Evolutionary conservation across 2,113 vertebrate species (phyloP).

Genomic region (Alligator mississippiensis): DNA sequence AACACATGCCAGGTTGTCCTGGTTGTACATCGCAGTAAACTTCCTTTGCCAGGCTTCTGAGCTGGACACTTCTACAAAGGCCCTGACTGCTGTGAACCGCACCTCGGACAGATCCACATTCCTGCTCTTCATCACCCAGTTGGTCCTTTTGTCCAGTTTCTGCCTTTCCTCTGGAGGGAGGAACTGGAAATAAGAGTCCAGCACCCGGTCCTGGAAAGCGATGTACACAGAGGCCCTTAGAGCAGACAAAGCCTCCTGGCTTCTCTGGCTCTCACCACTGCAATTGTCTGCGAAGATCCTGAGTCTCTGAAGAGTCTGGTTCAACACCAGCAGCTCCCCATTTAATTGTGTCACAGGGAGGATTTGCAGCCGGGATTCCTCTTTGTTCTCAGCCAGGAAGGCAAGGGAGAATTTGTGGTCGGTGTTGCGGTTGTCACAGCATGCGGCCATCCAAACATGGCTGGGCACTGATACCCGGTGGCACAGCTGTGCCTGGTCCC

Average conservation of each 20-base stretch:
- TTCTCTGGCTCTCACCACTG: background rate
- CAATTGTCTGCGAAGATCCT: background rate
- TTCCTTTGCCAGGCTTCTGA: background rate
- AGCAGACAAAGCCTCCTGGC: too few species aligned
- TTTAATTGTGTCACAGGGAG: background rate
- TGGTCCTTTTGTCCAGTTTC: too few species aligned
- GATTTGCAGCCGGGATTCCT: background rate
- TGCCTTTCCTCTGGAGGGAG: too few species aligned
- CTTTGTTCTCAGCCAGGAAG: background rate
- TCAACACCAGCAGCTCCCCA: background rate
- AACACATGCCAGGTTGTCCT: background rate
- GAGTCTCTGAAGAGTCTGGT: background rate
- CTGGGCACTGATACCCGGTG: conserved; percentile 10
- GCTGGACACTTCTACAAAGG: background rate
- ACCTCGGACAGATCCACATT: too few species aligned
- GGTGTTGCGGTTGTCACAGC: background rate
- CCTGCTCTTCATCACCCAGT: background rate
- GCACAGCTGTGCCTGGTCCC: background rate
- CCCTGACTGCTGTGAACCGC: too few species aligned
- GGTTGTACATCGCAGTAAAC: background rate
- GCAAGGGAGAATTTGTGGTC: conserved; percentile 33
- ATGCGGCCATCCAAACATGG: conserved; percentile 49
- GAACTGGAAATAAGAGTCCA: too few species aligned
- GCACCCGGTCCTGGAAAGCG: background rate
- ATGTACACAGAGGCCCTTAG: background rate